Conservation (phyloP, 1,140 invertebrate species). For the Drosophila athabasca region DNA sequence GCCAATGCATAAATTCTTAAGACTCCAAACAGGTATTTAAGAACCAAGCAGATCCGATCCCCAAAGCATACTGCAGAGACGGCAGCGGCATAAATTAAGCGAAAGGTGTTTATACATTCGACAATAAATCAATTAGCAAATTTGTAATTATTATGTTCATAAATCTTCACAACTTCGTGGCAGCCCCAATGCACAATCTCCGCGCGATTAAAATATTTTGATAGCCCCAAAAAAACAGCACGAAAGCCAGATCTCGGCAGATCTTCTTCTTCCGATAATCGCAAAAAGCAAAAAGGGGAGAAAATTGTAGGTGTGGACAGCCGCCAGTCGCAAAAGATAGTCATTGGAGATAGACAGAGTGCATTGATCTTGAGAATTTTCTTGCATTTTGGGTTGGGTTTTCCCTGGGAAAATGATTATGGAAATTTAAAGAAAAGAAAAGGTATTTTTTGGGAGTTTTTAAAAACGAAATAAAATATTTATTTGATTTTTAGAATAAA, state of each 20-base stretch:
- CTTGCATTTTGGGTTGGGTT: not conserved
- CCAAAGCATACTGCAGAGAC: slow-evolving; percentile 28
- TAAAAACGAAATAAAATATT: too few relatives aligned
- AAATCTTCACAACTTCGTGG: slow-evolving; percentile 62
- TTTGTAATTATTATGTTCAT: slow-evolving; percentile 83
- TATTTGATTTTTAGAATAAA: too few relatives aligned
- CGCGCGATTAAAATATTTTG: slow-evolving; percentile 56
- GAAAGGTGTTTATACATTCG: slow-evolving; percentile 79
- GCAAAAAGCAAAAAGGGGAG: not conserved
- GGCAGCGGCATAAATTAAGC: slow-evolving; percentile 71
- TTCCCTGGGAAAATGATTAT: too few relatives aligned
- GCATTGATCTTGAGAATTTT: slow-evolving; percentile 6
- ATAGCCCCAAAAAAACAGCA: slow-evolving; percentile 16
- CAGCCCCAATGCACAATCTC: slow-evolving; percentile 45
- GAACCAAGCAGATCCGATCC: slow-evolving; percentile 12
- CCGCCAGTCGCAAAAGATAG: slow-evolving; percentile 18
- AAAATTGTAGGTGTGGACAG: slow-evolving; percentile 18
- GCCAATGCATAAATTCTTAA: slow-evolving; percentile 67
- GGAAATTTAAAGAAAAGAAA: too few relatives aligned
- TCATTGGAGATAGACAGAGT: not conserved
- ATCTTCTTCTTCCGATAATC: slow-evolving; percentile 2
- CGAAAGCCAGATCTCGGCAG: slow-evolving; percentile 13
- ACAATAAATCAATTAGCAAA: slow-evolving; percentile 83
- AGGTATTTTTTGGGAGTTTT: too few relatives aligned
- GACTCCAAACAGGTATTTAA: slow-evolving; percentile 66